Base-by-base conservation (phyloP, 2,113 vertebrate species). In the Rostratula benghalensis region DNA sequence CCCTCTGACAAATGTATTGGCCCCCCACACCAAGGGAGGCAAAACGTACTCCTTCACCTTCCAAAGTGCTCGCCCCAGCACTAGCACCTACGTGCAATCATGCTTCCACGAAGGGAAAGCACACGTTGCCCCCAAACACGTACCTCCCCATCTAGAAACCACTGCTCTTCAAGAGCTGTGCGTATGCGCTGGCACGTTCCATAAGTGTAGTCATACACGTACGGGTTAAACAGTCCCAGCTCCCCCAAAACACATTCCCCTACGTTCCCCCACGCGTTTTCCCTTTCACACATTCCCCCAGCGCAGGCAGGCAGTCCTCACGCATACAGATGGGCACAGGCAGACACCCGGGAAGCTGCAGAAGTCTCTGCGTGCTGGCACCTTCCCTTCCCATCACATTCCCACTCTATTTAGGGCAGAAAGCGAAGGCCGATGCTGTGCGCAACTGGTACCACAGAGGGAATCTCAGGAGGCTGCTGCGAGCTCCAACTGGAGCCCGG, bases 401-500 rank as follows among this genome's bases (percentile, higher is more conserved):
- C 79, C 82, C 79, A 6, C 91, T 83, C 88, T 83, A 41, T 87
- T 92, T 73, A 89, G 94, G 90, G 94, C 86, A 92, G 83, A 86
- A 87, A 96, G 61, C 2, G 83, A 63, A 73, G 95, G 89, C 69
- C 16, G 1, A 79, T 54, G 57, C 86, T 11, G 1, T 8, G 74
- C 0, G 33, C 92, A 75, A 46, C 63, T 23, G 69, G 93, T 81
- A 76, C 69, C 41, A 67, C 60, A 20, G 53, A 68, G 94, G 86
- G 45, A 79, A 61, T 73, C 83, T 82, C 83, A 5, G 86, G 94
- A 94, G 90, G 89, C 83, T 93, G 76, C 89, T 15, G 45, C 13
- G 86, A 87, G 89, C 95, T 94, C 80, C 90, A 73, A 5, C 89
- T 85, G 92, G 92, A 96, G 83, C 70, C 48, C 4, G 59, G 83